Conservation (phyloP, 2,113 vertebrate genomes). For the Limanda limanda region DNA sequence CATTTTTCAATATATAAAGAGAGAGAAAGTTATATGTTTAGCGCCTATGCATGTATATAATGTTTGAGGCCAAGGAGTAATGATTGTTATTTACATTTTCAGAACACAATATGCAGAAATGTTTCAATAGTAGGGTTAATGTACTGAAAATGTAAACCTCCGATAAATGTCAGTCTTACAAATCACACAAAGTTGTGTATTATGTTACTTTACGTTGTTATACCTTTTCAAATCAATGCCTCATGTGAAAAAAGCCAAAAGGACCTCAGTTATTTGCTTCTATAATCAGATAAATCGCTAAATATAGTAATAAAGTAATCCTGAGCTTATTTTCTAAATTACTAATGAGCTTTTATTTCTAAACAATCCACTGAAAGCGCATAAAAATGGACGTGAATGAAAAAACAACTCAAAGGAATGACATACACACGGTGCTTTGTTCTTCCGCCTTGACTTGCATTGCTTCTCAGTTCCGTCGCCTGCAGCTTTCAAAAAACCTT, state of each 20-base stretch:
- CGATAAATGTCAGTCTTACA: background rate
- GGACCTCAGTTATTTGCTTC: no score
- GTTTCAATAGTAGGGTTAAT: background rate
- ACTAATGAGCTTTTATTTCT: background rate
- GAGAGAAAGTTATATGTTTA: background rate
- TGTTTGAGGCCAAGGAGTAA: background rate
- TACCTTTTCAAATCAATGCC: no score
- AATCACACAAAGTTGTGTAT: background rate
- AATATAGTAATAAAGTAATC: no score
- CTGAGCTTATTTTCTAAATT: no score
- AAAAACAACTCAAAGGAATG: constrained; percentile 9
- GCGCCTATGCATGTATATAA: background rate
- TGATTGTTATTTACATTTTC: background rate
- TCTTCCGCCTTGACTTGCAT: constrained; percentile 14
- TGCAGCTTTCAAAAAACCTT: constrained; percentile 46
- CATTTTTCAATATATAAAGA: no score
- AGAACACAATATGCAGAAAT: background rate
- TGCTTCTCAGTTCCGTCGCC: constrained; percentile 22
- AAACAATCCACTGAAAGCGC: background rate
- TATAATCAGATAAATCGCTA: no score
- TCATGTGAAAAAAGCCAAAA: background rate
- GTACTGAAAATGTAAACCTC: background rate
- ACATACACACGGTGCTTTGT: background rate
- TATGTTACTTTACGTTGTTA: no score
- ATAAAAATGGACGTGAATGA: background rate